These are phyloP conservation scores for Lamellibrachia luymesi DNA, from an alignment of 1,140 invertebrate species.

Conservation along the genomic window DNA sequence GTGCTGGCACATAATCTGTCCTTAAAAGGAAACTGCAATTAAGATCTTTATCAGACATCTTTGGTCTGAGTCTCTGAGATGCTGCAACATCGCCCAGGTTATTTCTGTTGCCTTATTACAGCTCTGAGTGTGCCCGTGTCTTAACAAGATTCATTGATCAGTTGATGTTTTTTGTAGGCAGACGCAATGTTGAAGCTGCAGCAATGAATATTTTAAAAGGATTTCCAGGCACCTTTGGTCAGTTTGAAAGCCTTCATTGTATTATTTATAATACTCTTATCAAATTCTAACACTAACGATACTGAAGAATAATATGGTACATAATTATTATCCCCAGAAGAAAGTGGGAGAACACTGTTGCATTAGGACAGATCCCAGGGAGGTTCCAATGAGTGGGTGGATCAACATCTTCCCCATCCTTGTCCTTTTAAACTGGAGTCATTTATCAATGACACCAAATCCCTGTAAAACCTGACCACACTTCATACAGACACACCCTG, in stretches of 20 bases:
- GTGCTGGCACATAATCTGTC: not conserved
- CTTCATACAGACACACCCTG: not conserved
- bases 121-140: not conserved
- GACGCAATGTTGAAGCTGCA: not conserved
- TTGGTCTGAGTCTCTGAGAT: not conserved
- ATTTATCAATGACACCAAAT: not conserved
- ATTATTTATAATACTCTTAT: not conserved
- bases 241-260: not conserved
- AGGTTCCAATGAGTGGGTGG: not conserved
- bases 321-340: not conserved
- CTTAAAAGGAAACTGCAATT: not conserved
- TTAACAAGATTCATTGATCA: constrained; percentile 1
- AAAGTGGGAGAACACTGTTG: not conserved
- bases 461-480: not conserved
- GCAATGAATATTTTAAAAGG: not conserved
- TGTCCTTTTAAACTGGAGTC: not conserved
- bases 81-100: not conserved
- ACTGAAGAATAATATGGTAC: not conserved
- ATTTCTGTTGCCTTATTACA: not conserved
- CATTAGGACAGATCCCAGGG: not conserved
- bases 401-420: not conserved
- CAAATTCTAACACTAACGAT: not conserved
- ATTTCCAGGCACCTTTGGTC: not conserved
- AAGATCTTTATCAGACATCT: not conserved
- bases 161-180: not conserved